A percentile compares a stretch with the other conserved stretches of the same genome.
Conservation (phyloP, 2,888 invertebrate species). For the Xanthostigma xanthostigma region DNA sequence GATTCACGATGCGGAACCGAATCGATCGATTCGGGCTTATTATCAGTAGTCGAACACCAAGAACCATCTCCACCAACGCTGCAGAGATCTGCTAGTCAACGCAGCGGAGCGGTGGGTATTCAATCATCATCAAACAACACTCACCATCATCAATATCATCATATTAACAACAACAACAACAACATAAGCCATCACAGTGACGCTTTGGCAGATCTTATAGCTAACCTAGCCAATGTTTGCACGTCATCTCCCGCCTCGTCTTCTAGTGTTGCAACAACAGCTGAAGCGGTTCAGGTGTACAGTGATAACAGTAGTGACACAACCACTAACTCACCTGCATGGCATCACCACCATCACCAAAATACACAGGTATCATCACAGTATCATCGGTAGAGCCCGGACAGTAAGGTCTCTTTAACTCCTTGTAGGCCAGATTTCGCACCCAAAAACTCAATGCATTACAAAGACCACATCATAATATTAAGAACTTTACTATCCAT, state of each 20-base stretch:
- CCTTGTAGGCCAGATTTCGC: too few species aligned
- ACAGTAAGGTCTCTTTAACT: too few species aligned
- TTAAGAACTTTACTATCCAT: too few species aligned
- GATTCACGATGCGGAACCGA: conserved; percentile 14
- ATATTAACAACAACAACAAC: too few species aligned
- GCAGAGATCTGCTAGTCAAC: conserved; percentile 7
- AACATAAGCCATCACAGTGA: conserved; percentile 14
- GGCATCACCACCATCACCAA: conserved; percentile 25
- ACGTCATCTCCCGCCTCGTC: neutral
- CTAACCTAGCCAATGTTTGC: conserved; percentile 25
- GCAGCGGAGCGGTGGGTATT: conserved; percentile 27
- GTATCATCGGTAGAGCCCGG: conserved; percentile 23
- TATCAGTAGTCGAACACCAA: conserved; percentile 26
- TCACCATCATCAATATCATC: conserved; percentile 12
- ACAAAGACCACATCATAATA: too few species aligned
- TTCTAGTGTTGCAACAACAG: conserved; percentile 16
- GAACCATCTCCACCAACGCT: conserved; percentile 9
- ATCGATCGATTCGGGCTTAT: conserved; percentile 23
- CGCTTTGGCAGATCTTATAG: conserved; percentile 30
- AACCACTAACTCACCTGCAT: conserved; percentile 27
- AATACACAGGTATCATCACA: conserved; percentile 32
- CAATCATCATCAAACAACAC: conserved; percentile 17
- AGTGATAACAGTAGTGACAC: conserved; percentile 25
- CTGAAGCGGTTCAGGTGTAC: conserved; percentile 19
- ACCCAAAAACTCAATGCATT: too few species aligned